These are phyloP conservation scores for Xiphophorus couchianus DNA, from an alignment of 2,113 vertebrate species.

Conservation along the genomic window DNA sequence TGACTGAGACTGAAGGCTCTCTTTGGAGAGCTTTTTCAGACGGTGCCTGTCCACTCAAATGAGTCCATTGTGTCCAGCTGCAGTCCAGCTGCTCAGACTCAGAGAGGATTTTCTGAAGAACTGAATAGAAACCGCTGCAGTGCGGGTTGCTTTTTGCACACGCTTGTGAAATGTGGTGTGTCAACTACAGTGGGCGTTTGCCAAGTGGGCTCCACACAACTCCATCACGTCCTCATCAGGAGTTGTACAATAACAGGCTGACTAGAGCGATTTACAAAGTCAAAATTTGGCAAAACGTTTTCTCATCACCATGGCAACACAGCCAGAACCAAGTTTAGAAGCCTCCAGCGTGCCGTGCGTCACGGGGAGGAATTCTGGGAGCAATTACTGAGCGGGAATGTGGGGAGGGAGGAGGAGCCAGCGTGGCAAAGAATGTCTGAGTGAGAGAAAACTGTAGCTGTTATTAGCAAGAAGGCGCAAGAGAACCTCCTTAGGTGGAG, in stretches of 20 bases:
- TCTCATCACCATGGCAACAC: slow-evolving; percentile 50
- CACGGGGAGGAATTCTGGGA: slow-evolving; percentile 67
- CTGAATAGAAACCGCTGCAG: slow-evolving; percentile 31
- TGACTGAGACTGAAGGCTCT: slow-evolving; percentile 44
- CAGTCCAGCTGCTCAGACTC: slow-evolving; percentile 37
- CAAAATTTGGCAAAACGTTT: slow-evolving; percentile 49
- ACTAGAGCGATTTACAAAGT: slow-evolving; percentile 39
- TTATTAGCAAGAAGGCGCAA: slow-evolving; percentile 4
- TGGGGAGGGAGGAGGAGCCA: slow-evolving; percentile 47
- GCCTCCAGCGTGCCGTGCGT: slow-evolving; percentile 54
- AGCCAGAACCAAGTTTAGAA: slow-evolving; percentile 34
- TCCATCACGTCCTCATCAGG: slow-evolving; percentile 4
- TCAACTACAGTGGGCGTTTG: slow-evolving; percentile 52
- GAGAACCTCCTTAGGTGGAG: neutral
- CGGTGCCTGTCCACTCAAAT: slow-evolving; percentile 63
- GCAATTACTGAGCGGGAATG: slow-evolving; percentile 68
- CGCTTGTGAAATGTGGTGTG: slow-evolving; percentile 70
- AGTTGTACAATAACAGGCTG: slow-evolving; percentile 35
- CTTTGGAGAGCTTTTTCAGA: slow-evolving; percentile 58
- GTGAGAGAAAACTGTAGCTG: slow-evolving; percentile 38
- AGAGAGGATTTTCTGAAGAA: slow-evolving; percentile 37
- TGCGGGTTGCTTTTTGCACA: slow-evolving; percentile 37
- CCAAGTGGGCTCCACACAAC: slow-evolving; percentile 31
- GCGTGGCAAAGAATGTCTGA: slow-evolving; percentile 44
- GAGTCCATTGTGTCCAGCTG: slow-evolving; percentile 67